A percentile compares a stretch with the other conserved stretches of the same genome.
These are phyloP conservation scores for Watsonalla binaria DNA, from an alignment of 2,888 invertebrate genomes.

Conservation along the genomic window DNA sequence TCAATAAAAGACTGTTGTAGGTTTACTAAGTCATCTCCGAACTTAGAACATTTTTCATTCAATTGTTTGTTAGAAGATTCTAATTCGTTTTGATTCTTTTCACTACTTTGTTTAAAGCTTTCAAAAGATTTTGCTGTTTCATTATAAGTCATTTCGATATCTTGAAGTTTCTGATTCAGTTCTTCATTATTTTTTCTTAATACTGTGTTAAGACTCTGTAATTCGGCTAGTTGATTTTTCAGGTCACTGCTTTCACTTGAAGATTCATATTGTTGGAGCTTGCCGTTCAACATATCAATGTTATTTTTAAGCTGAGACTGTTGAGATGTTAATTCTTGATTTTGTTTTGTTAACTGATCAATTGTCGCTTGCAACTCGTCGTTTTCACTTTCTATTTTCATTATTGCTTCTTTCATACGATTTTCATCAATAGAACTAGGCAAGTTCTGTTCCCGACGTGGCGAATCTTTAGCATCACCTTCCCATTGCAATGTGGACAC, in stretches of 20 bases:
- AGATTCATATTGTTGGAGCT: constrained; percentile 30
- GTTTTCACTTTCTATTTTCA: constrained; percentile 68
- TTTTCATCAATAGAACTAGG: constrained; percentile 15
- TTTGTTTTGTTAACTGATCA: constrained; percentile 52
- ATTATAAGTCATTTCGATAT: constrained; percentile 30
- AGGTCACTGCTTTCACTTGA: constrained; percentile 39
- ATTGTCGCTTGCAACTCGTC: constrained; percentile 58
- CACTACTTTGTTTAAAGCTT: constrained; percentile 28
- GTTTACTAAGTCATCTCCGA: constrained; percentile 32
- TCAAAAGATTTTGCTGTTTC: constrained; percentile 33
- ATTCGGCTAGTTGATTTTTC: constrained; percentile 36
- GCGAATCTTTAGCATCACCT: constrained; percentile 39
- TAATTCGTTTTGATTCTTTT: constrained; percentile 35
- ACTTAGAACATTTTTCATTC: constrained; percentile 20
- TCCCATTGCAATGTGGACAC: constrained; percentile 68
- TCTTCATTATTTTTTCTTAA: constrained; percentile 25
- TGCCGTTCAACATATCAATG: constrained; percentile 46
- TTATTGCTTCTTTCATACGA: constrained; percentile 43
- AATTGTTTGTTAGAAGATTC: constrained; percentile 27
- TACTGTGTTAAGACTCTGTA: constrained; percentile 33
- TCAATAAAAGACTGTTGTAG: constrained; percentile 33
- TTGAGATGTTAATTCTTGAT: constrained; percentile 42
- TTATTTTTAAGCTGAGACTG: constrained; percentile 43
- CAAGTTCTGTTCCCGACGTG: constrained; percentile 22
- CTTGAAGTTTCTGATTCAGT: constrained; percentile 27